These are phyloP conservation scores for Cephus nigrinus DNA, from an alignment of 2,888 invertebrate genomes.

Conservation along the genomic window DNA sequence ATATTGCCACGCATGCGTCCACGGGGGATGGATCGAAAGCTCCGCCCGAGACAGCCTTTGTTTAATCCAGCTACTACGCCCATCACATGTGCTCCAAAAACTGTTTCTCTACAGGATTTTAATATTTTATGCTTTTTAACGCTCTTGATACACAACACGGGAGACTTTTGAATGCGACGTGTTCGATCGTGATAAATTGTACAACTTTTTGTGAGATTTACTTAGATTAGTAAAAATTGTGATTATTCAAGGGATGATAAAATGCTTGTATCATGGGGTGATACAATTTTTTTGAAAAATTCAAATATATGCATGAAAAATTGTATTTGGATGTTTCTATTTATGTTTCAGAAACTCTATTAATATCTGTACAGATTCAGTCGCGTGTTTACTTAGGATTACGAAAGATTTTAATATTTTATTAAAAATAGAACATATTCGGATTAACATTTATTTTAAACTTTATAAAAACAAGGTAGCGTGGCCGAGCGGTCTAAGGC, in stretches of 20 bases:
- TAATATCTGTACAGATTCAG: background rate
- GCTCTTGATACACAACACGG: background rate
- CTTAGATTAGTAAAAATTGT: background rate
- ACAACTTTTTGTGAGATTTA: background rate
- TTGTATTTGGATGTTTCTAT: background rate
- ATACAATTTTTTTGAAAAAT: background rate
- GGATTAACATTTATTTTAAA: background rate
- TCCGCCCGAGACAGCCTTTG: constrained; percentile 60
- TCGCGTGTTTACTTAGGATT: background rate
- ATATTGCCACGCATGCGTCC: constrained; percentile 44
- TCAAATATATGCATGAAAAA: background rate
- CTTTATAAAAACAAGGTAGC: constrained; percentile 33
- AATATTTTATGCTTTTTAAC: background rate
- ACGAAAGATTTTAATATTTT: background rate
- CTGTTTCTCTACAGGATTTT: constrained; percentile 7
- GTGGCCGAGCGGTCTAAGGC: constrained; percentile 66
- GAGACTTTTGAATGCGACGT: background rate
- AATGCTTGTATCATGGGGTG: background rate
- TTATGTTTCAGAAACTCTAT: background rate
- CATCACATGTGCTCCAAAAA: constrained; percentile 51
- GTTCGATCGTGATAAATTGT: background rate
- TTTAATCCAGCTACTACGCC: constrained; percentile 54
- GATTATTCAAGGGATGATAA: background rate
- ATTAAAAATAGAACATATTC: background rate
- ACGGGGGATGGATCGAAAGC: constrained; percentile 51